Evolutionary conservation across 2,888 invertebrate species (phyloP).

Genomic region (Noctua janthe): DNA sequence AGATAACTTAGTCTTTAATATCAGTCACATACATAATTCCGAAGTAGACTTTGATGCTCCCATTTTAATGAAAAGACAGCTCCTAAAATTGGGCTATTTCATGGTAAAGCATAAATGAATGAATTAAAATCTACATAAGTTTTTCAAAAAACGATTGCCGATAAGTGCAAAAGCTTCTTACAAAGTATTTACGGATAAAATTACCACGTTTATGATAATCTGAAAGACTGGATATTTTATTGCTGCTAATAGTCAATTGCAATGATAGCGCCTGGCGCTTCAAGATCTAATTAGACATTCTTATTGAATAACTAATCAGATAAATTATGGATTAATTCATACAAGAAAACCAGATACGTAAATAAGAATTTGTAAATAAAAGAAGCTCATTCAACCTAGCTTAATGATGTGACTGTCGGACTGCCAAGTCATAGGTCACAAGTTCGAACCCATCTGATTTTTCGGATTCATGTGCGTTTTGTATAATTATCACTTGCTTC

Average conservation of each 20-base stretch:
- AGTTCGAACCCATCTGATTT: no score
- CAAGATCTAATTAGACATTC: background rate
- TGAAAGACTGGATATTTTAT: background rate
- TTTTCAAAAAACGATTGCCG: background rate
- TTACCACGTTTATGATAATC: background rate
- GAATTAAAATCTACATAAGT: background rate
- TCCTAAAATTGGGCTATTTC: background rate
- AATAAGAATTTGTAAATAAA: background rate
- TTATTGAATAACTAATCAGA: background rate
- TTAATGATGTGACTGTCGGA: no score
- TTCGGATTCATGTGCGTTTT: no score
- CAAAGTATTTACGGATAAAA: conserved; percentile 15
- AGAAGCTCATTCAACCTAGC: background rate
- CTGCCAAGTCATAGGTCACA: no score
- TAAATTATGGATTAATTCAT: conserved; percentile 8
- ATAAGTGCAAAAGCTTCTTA: background rate
- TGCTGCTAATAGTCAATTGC: background rate
- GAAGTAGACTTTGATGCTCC: background rate
- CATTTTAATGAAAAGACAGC: background rate
- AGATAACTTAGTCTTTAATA: background rate
- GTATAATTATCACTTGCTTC: no score
- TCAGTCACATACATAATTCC: background rate
- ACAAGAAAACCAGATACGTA: background rate
- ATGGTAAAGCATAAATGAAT: background rate
- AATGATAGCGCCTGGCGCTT: conserved; percentile 22